A percentile compares a stretch with the other conserved stretches of the same genome.
These are phyloP conservation scores for Ptychobarbus kaznakovi DNA, from an alignment of 2,797 vertebrate genomes.

Conservation along the genomic window DNA sequence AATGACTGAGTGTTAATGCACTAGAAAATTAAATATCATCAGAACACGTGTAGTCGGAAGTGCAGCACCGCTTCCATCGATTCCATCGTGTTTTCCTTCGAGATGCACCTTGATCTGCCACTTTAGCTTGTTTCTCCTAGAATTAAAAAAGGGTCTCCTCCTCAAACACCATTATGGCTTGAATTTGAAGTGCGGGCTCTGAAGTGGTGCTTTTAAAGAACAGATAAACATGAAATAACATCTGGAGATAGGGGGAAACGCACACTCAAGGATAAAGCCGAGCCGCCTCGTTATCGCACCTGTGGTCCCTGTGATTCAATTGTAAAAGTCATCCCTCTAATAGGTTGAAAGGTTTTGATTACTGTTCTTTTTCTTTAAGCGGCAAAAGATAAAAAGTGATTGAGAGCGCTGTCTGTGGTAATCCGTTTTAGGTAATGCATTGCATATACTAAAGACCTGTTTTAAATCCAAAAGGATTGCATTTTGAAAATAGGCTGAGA, in stretches of 20 bases:
- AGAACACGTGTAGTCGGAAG: slow-evolving; percentile 86
- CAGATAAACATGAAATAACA: slow-evolving; percentile 99
- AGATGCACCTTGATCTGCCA: slow-evolving; percentile 86
- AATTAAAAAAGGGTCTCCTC: slow-evolving; percentile 70
- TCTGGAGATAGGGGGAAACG: slow-evolving; percentile 85
- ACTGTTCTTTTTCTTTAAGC: slow-evolving; percentile 97
- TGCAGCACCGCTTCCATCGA: slow-evolving; percentile 82
- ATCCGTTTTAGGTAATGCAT: slow-evolving; percentile 98
- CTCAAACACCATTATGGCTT: slow-evolving; percentile 82
- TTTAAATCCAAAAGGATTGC: slow-evolving; percentile 93
- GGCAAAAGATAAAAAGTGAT: slow-evolving; percentile 98
- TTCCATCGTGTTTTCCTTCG: slow-evolving; percentile 85
- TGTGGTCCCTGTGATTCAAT: slow-evolving; percentile 99
- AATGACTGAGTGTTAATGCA: slow-evolving; percentile 89
- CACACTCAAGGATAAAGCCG: slow-evolving; percentile 92
- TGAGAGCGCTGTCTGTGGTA: slow-evolving; percentile 96
- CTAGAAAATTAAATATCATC: slow-evolving; percentile 87
- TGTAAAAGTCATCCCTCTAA: slow-evolving; percentile 99
- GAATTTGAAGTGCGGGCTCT: slow-evolving; percentile 79
- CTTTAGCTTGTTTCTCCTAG: slow-evolving; percentile 76
- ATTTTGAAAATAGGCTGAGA: slow-evolving; percentile 92
- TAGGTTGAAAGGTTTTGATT: slow-evolving; percentile 99
- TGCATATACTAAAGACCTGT: slow-evolving; percentile 95
- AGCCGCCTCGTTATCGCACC: slow-evolving; percentile 99
- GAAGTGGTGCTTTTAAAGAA: slow-evolving; percentile 85